Evolutionary conservation across 92 coral and sea anemone genomes (phyloP).

Genomic region (Porites lobata): DNA sequence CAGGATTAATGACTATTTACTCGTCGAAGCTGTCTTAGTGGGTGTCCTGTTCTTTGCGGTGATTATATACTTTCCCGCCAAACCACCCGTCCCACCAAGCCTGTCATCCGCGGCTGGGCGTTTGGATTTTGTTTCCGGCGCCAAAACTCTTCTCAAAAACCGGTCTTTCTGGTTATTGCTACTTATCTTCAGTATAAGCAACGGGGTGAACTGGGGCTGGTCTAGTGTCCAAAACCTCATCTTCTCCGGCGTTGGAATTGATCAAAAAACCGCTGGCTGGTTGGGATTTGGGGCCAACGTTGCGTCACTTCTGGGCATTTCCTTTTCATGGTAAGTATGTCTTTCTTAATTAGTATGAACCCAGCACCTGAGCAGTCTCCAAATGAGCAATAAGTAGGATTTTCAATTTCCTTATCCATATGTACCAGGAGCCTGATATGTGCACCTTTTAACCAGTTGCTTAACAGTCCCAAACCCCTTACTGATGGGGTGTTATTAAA

Average conservation of each 20-base stretch:
- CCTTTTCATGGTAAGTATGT: slow-evolving; percentile 90
- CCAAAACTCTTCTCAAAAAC: slow-evolving; percentile 82
- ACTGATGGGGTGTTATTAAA: too few species aligned
- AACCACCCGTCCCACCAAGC: slow-evolving; percentile 96
- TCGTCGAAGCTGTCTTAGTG: slow-evolving; percentile 81
- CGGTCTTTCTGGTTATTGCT: slow-evolving; percentile 79
- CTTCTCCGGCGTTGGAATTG: slow-evolving; percentile 90
- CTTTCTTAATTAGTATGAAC: not conserved
- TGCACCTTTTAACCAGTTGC: too few species aligned
- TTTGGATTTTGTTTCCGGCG: slow-evolving; percentile 86
- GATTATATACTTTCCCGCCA: slow-evolving; percentile 92
- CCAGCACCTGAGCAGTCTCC: not conserved
- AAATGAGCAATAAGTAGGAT: not conserved
- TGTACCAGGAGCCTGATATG: not conserved
- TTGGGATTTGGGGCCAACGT: slow-evolving; percentile 94
- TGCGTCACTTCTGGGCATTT: slow-evolving; percentile 87
- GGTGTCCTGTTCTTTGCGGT: slow-evolving; percentile 81
- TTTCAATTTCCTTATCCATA: not conserved
- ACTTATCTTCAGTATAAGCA: slow-evolving; percentile 84
- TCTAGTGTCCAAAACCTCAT: slow-evolving; percentile 95
- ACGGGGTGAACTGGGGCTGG: slow-evolving; percentile 99
- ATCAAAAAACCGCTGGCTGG: slow-evolving; percentile 98
- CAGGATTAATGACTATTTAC: slow-evolving; percentile 89
- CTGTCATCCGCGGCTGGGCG: slow-evolving; percentile 89
- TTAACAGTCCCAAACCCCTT: too few species aligned